These are phyloP conservation scores for Sapayoa aenigma DNA, from an alignment of 2,113 vertebrate species.

Conservation along the genomic window DNA sequence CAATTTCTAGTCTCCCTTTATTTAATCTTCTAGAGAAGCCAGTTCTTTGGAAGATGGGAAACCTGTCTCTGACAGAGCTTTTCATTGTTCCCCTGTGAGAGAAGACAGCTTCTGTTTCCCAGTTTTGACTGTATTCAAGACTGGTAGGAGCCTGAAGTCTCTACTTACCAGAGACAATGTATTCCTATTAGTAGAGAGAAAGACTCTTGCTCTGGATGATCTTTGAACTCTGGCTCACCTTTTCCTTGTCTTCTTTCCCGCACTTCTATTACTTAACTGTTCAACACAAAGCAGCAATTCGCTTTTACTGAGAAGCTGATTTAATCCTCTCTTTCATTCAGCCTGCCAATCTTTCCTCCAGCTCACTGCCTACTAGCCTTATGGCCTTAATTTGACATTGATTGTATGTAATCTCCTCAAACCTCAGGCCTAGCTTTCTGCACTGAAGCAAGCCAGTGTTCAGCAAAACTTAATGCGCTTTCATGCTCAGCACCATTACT, in stretches of 20 bases:
- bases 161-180: not conserved
- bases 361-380: not conserved
- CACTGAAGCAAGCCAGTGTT: not conserved
- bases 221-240: constrained; percentile 1
- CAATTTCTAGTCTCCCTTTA: not conserved
- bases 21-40: not conserved
- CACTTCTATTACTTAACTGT: constrained; percentile 17
- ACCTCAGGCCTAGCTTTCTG: not conserved
- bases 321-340: constrained; percentile 47
- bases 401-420: not conserved
- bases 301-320: not conserved
- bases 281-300: constrained; percentile 41
- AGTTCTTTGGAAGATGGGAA: not conserved
- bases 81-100: not conserved
- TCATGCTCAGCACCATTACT: not conserved
- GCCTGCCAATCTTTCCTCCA: constrained; percentile 9
- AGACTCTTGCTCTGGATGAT: not conserved
- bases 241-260: not conserved
- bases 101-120: constrained; percentile 39
- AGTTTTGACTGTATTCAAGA: not conserved
- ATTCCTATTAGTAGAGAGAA: not conserved
- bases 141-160: not conserved
- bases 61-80: not conserved
- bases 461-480: not conserved
- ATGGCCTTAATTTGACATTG: constrained; percentile 21